Percentiles rank a stretch among this genome's conserved stretches.
phyloP scores from a whole-genome alignment of 2,113 vertebrate species.

The Erythrocercus mccallii region DNA sequence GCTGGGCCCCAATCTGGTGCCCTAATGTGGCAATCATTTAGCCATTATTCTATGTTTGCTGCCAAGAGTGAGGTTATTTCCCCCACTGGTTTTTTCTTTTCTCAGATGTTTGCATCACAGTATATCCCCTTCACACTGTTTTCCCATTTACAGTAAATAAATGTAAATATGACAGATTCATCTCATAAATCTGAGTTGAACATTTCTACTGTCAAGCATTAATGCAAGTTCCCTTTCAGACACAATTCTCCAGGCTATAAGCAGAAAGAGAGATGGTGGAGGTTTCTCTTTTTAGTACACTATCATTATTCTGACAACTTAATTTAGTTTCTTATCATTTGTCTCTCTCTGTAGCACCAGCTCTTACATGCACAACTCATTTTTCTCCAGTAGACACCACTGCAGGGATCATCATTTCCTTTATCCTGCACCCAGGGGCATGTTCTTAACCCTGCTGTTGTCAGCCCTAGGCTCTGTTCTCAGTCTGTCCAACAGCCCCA shows the following conservation, averaged over 20 bases:
- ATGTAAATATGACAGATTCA: neutral
- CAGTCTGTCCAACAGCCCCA: neutral
- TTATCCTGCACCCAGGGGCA: neutral
- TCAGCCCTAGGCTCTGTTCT: neutral
- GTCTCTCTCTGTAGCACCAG: neutral
- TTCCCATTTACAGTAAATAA: conserved; percentile 9
- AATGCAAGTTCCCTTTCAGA: neutral
- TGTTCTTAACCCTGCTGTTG: rapidly evolving
- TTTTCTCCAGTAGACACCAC: neutral
- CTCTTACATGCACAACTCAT: neutral
- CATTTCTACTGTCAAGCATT: neutral
- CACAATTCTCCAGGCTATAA: neutral
- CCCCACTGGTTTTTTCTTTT: neutral
- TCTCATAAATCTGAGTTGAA: neutral
- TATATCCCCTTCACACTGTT: neutral
- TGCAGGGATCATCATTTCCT: neutral
- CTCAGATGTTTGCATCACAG: neutral
- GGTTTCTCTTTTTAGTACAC: neutral
- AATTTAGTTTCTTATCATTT: neutral
- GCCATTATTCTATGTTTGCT: neutral
- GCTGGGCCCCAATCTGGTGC: neutral
- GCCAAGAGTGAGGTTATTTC: neutral
- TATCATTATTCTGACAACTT: neutral
- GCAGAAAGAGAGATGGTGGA: neutral
- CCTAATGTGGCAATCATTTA: neutral